Evolutionary conservation across 2,113 vertebrate genomes (phyloP), one percentile per base, ranked within the genome.

Genomic region (Gambusia holbrooki): DNA sequence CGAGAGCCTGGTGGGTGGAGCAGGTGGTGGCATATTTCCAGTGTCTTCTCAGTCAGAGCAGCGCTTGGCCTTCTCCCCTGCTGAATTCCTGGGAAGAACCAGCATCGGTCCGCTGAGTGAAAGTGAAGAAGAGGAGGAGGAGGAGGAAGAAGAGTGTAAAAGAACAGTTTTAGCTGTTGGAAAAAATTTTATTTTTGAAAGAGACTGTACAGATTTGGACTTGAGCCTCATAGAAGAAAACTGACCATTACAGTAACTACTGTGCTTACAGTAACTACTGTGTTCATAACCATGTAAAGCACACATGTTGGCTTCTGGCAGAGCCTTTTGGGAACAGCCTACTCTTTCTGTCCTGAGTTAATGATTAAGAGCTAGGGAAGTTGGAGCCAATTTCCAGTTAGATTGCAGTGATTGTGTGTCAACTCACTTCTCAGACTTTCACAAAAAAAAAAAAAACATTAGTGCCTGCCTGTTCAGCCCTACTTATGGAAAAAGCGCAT

Each of bases 211-310:
- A 83, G 96, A 95, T 88, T 93, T 96, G 84, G 95, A 96, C 88
- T 92, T 96, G 90, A 96, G 94, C 79, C 93, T 95, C 73, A 95
- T 96, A 88, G 94, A 96, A 89, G 96, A 96, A 87, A 96, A 96
- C 90, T 95, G 93, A 94, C 85, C 66, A 85, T 81, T 86, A 71
- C 27, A 27, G 27, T 27, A 27, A 27, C 27, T 27, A 27, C 27
- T 27, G 84, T 77, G 87, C 89, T 92, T 62, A 22, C 69, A 84
- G 89, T 89, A 82, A 81, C 83, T 78, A 85, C 71, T 74, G 73
- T 78, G 79, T 86, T 69, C 69, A 81, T 77, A 71, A 69, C 74
- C 73, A 76, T 76, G 69, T 82, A 74, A 89, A 89, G 88, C 89
- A 88, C 77, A 90, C 77, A 35, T 54, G 32, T 86, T 79, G 79